Conservation (phyloP, 35 echinoderm and acorn worm genomes). For the Heliocidaris erythrogramma region DNA sequence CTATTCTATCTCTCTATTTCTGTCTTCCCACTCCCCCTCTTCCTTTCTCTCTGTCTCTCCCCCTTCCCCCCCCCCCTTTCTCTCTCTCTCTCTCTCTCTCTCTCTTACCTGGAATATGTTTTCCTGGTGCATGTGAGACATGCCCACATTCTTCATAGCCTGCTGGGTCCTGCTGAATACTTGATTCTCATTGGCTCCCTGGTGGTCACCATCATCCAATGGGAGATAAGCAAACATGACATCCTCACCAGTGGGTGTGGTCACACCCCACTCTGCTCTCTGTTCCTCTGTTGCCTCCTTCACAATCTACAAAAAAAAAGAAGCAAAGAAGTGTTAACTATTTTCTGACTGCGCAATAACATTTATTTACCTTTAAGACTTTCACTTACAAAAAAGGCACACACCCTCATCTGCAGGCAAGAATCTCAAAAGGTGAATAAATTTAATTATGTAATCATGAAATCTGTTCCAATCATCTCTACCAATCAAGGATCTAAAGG, state of each 20-base stretch:
- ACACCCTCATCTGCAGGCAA: too few relatives aligned
- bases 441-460: too few relatives aligned
- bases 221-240: constrained; percentile 14
- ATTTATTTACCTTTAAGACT: background rate
- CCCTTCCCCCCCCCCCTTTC: background rate
- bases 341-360: background rate
- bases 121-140: constrained; percentile 60
- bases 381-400: background rate
- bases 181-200: constrained; percentile 29
- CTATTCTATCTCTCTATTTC: background rate
- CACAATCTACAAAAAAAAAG: constrained; percentile 34
- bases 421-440: too few relatives aligned
- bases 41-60: background rate
- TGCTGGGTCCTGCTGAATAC: constrained; percentile 60
- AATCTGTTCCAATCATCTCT: too few relatives aligned
- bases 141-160: constrained; percentile 79
- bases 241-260: background rate
- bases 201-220: background rate
- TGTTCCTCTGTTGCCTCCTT: constrained; percentile 67
- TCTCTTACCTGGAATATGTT: constrained; percentile 85
- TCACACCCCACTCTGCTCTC: constrained; percentile 51
- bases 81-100: background rate
- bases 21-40: background rate
- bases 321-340: background rate
- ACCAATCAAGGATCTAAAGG: too few relatives aligned